A percentile compares a stretch with the other conserved stretches of the same genome.
These are phyloP conservation scores for Drosophila mayaguana DNA, from an alignment of 2,888 invertebrate genomes.

Conservation along the genomic window DNA sequence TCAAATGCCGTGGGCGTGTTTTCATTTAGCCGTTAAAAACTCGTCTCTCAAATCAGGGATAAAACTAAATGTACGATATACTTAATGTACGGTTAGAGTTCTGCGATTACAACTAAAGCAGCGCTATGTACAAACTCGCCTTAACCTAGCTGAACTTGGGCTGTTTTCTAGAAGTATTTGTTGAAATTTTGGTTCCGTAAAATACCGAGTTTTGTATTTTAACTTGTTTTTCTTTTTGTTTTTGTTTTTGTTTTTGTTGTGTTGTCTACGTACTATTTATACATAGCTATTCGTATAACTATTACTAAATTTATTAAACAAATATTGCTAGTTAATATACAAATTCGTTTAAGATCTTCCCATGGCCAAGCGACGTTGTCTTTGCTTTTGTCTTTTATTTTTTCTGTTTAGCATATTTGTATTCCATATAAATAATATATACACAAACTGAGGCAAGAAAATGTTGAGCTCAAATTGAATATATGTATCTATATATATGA, in stretches of 20 bases:
- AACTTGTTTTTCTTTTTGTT: slow-evolving; percentile 2
- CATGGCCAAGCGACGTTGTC: slow-evolving; percentile 62
- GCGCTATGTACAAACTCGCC: slow-evolving; percentile 42
- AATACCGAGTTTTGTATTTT: slow-evolving; percentile 35
- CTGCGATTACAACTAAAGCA: slow-evolving; percentile 40
- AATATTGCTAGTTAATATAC: slow-evolving; percentile 81
- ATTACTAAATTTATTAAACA: slow-evolving; percentile 71
- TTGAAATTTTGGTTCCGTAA: slow-evolving; percentile 49
- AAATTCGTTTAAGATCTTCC: slow-evolving; percentile 79
- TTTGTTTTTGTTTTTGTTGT: slow-evolving; percentile 9
- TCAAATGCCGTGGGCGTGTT: slow-evolving; percentile 55
- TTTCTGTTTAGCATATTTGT: slow-evolving; percentile 25
- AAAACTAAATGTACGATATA: slow-evolving; percentile 15
- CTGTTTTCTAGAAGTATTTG: slow-evolving; percentile 23
- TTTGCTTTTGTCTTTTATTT: not conserved
- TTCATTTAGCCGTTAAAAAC: slow-evolving; percentile 44
- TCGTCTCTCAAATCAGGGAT: slow-evolving; percentile 29
- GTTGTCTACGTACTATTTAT: slow-evolving; percentile 42
- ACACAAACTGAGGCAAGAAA: slow-evolving; percentile 42
- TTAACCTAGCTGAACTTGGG: slow-evolving; percentile 35
- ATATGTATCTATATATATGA: not conserved
- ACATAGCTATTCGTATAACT: slow-evolving; percentile 43
- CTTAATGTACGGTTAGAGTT: slow-evolving; percentile 28
- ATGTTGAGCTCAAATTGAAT: slow-evolving; percentile 30
- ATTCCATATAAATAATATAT: slow-evolving; percentile 22